A percentile compares a stretch with the other conserved stretches of the same genome.
Conservation (phyloP, 2,888 invertebrate genomes). For the Andrena camellia region DNA sequence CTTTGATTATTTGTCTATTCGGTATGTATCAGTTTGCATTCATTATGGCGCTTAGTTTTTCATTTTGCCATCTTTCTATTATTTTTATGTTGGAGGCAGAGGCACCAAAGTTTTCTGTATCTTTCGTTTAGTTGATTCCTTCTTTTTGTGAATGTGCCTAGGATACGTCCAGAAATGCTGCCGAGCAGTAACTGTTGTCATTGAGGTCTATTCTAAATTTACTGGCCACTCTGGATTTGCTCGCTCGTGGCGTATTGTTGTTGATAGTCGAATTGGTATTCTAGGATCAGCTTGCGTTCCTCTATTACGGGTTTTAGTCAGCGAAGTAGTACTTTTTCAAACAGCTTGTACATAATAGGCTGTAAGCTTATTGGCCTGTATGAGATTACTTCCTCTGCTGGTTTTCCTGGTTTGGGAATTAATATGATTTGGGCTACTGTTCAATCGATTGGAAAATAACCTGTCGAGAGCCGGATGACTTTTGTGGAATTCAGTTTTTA, state of each 20-base stretch:
- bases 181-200: not conserved
- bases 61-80: slow-evolving; percentile 20
- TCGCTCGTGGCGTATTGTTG: slow-evolving; percentile 33
- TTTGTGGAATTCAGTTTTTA: slow-evolving; percentile 30
- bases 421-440: slow-evolving; percentile 61
- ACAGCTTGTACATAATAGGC: not conserved
- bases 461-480: slow-evolving; percentile 66
- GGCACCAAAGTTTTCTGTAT: not conserved
- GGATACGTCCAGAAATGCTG: slow-evolving; percentile 11
- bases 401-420: slow-evolving; percentile 66
- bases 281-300: slow-evolving; percentile 36
- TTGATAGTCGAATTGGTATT: slow-evolving; percentile 31
- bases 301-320: not conserved
- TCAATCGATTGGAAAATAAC: slow-evolving; percentile 70
- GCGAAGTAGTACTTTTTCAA: slow-evolving; percentile 17
- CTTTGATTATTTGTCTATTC: slow-evolving; percentile 1
- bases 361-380: slow-evolving; percentile 32
- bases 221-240: slow-evolving; percentile 51
- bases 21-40: too few relatives aligned
- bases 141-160: slow-evolving; percentile 20
- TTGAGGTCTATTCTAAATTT: slow-evolving; percentile 38
- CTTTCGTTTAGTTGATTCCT: not conserved
- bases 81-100: slow-evolving; percentile 29
- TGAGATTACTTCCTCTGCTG: not conserved
- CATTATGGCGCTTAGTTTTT: not conserved